Conservation (phyloP, 2,888 invertebrate genomes). For the Vesta saturnalis region DNA sequence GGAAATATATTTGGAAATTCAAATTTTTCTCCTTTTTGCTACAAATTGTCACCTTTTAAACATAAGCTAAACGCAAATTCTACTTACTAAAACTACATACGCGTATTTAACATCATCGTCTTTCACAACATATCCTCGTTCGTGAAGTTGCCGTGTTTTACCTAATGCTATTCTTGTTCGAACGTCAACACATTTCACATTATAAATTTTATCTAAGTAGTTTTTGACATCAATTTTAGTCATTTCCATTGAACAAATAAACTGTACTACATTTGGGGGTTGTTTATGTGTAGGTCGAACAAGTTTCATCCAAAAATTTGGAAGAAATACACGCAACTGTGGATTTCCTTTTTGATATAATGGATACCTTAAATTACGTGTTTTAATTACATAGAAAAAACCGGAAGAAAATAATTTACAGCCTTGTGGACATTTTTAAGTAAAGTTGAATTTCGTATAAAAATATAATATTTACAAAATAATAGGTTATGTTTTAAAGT, state of each 20-base stretch:
- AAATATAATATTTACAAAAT: neutral
- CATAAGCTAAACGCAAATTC: neutral
- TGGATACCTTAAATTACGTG: constrained; percentile 77
- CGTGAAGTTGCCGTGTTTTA: constrained; percentile 68
- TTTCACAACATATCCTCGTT: constrained; percentile 76
- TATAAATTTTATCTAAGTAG: constrained; percentile 96
- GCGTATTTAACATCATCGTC: constrained; percentile 86
- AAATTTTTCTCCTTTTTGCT: constrained; percentile 79
- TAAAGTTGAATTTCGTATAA: too few relatives aligned
- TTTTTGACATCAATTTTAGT: constrained; percentile 88
- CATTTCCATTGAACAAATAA: constrained; percentile 95
- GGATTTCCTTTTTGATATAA: constrained; percentile 92
- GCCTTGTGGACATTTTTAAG: constrained; percentile 22
- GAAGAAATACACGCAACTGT: constrained; percentile 91
- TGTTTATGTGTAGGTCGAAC: constrained; percentile 73
- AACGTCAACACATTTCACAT: constrained; percentile 81
- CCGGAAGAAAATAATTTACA: constrained; percentile 7
- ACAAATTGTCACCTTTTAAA: constrained; percentile 52
- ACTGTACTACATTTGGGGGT: constrained; percentile 85
- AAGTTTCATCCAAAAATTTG: constrained; percentile 98
- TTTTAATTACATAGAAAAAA: neutral
- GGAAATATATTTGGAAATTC: constrained; percentile 80
- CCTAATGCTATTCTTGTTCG: constrained; percentile 80
- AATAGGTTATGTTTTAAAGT: neutral
- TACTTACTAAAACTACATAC: constrained; percentile 76